Conservation (phyloP, 2,888 invertebrate species). For the Germaria angustata region DNA sequence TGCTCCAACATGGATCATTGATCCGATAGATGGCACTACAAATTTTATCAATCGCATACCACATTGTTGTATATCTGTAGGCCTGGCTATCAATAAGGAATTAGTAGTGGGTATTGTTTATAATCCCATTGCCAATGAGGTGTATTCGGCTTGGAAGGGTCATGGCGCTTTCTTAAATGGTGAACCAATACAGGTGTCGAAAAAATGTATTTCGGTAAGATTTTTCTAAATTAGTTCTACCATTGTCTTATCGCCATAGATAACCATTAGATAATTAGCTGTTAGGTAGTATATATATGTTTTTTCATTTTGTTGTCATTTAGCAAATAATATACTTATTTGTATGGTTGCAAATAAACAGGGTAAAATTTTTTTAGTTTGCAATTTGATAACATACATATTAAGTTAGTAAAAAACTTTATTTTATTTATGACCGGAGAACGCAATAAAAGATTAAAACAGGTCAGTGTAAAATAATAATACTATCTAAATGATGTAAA, state of each 20-base stretch:
- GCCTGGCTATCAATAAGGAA: constrained; percentile 82
- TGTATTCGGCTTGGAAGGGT: constrained; percentile 87
- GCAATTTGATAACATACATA: background rate
- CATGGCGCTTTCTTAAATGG: constrained; percentile 89
- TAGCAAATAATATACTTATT: background rate
- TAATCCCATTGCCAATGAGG: constrained; percentile 86
- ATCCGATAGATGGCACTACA: constrained; percentile 93
- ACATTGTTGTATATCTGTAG: constrained; percentile 86
- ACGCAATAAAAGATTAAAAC: no score
- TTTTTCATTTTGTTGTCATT: constrained; percentile 23
- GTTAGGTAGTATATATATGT: background rate
- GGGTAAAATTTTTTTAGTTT: background rate
- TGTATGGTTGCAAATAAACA: background rate
- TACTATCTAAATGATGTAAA: no score
- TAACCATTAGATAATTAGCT: constrained; percentile 3
- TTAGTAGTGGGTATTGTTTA: constrained; percentile 87
- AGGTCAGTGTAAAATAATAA: no score
- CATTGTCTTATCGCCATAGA: background rate
- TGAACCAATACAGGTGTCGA: constrained; percentile 80
- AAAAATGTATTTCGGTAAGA: constrained; percentile 75
- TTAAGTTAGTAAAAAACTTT: background rate
- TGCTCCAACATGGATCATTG: constrained; percentile 91
- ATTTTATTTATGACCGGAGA: background rate
- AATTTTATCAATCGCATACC: constrained; percentile 89
- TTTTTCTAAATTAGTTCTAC: background rate